These are phyloP conservation scores for Steatornis caripensis DNA, from an alignment of 2,113 vertebrate genomes.

Conservation along the genomic window DNA sequence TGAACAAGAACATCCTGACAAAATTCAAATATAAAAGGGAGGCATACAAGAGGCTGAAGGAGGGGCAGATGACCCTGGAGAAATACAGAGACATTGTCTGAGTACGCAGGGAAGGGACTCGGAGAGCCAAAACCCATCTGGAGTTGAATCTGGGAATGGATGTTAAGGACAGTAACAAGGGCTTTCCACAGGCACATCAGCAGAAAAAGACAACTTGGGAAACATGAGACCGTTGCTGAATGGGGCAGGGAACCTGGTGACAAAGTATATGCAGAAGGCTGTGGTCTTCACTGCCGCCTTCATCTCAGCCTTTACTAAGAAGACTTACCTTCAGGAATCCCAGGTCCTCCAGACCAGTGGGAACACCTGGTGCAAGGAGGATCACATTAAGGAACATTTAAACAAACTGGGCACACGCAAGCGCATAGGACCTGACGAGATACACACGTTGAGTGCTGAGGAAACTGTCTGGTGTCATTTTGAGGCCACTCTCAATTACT, in stretches of 20 bases:
- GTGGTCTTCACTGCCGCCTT: not conserved
- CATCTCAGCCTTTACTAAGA: not conserved
- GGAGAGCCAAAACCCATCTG: not conserved
- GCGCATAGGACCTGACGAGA: not conserved
- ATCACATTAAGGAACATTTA: not conserved
- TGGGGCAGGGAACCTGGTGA: not conserved
- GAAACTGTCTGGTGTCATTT: not conserved
- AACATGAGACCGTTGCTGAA: not conserved
- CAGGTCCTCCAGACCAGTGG: not conserved
- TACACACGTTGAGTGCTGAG: not conserved
- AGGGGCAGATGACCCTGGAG: not conserved
- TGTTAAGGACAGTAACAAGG: not conserved
- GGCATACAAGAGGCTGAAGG: not conserved
- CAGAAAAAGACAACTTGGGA: not conserved
- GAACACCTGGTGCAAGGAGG: not conserved
- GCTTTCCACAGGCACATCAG: not conserved
- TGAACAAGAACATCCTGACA: not conserved
- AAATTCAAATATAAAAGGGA: not conserved
- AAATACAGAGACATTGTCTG: not conserved
- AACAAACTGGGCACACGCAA: not conserved
- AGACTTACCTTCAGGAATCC: not conserved
- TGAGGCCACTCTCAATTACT: not conserved
- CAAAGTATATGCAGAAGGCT: not conserved
- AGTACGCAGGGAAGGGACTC: not conserved
- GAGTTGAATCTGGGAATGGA: not conserved